These are phyloP conservation scores for Phylloscopus collybita DNA, from an alignment of 2,797 vertebrate species.

Conservation along the genomic window DNA sequence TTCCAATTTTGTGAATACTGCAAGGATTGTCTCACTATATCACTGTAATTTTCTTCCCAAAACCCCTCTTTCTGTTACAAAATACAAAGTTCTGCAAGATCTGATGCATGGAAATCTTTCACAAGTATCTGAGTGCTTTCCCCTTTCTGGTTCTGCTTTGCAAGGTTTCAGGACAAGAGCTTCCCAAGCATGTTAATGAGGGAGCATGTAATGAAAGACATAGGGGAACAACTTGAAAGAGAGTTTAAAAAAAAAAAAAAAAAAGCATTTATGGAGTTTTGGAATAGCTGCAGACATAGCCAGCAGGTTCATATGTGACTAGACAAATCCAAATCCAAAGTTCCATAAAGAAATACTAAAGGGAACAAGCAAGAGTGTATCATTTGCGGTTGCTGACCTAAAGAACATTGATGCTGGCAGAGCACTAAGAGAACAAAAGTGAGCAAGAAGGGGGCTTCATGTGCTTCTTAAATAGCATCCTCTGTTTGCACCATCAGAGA, in stretches of 20 bases:
- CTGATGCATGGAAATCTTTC: not conserved
- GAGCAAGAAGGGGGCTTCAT: not conserved
- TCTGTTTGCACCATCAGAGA: not conserved
- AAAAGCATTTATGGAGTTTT: not conserved
- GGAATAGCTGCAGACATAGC: not conserved
- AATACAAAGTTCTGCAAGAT: not conserved
- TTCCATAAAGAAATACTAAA: not conserved
- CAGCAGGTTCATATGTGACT: not conserved
- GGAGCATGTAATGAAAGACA: not conserved
- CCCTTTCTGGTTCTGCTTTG: not conserved
- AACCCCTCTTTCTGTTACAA: not conserved
- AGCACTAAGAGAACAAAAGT: not conserved
- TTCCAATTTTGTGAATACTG: not conserved
- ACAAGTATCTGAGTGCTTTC: not conserved
- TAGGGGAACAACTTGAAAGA: not conserved
- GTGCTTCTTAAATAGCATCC: not conserved
- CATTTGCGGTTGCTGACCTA: not conserved
- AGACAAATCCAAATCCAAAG: not conserved
- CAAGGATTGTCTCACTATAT: not conserved
- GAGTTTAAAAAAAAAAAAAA: not conserved
- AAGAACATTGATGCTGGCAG: not conserved
- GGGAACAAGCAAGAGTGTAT: not conserved
- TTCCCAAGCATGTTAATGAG: not conserved
- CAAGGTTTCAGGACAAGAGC: not conserved
- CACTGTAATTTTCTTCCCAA: not conserved